Base-by-base conservation (phyloP, 2,888 invertebrate species). In the Stictocephala bisonia region DNA sequence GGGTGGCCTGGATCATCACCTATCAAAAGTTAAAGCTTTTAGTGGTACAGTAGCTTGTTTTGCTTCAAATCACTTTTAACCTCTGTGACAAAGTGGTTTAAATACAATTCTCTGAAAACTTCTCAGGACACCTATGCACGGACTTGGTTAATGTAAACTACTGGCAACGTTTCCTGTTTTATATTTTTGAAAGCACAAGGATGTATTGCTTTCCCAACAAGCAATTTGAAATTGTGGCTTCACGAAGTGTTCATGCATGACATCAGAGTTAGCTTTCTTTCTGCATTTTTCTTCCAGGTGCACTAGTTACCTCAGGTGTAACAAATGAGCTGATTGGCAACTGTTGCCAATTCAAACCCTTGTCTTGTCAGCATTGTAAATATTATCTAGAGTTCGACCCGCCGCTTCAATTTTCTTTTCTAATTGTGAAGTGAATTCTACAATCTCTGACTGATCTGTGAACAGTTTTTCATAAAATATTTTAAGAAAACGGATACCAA, bases 301-400 rank as follows among this genome's bases (percentile, higher is more conserved):
- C 50, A 50, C 22, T 7, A 15, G 24, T 24, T 53, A 26, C 53
- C n/a, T 53, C 53, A 22, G 15, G 53, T 15, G 53, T 53, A n/a
- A 53, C 53, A 53, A 13, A 53, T 1, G 27, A 26, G 24, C 27
- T 53, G 24, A 27, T 53, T 24, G 26, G 53, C 27, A 26, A 53
- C 24, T 64, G 64, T 13, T 24, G 64, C 64, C 64, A 64, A 41
- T 64, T 64, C 26, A 64, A 41, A 2, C 64, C 64, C n/a, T n/a
- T 7, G 35, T 64, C 41, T 64, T 26, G 26, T 64, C 64, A 15
- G 40, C 64, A 35, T 64, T 64, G 41, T 40, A 64, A 18, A 64
- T 22, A 20, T 64, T 15, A 22, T 64, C 64, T 20, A 20, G 58
- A n/a, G 29, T 29, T 26, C 15, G 26, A 15, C 56, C 29, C 7